phyloP scores from a whole-genome alignment of 2,113 vertebrate genomes.

The Clarias gariepinus region DNA sequence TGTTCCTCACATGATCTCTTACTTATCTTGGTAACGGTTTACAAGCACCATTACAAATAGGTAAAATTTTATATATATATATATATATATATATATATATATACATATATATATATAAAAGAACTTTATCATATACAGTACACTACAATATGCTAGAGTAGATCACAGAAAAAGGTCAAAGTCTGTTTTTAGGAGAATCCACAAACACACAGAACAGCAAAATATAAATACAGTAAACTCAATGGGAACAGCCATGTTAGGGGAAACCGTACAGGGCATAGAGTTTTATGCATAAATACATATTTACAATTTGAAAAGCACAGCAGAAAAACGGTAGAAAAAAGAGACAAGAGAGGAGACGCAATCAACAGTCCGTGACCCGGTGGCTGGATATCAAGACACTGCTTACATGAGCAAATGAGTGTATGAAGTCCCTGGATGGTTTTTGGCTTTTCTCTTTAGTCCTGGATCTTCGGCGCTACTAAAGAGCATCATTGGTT shows the following conservation, averaged over 20 bases:
- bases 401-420: conserved; percentile 65
- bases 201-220: conserved; percentile 34
- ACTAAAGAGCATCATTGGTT: conserved; percentile 66
- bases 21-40: background rate
- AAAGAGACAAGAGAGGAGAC: conserved; percentile 69
- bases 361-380: conserved; percentile 64
- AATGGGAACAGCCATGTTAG: conserved; percentile 7
- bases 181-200: conserved; percentile 29
- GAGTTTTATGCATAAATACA: conserved; percentile 69
- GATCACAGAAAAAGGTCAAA: conserved; percentile 54
- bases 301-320: conserved; percentile 70
- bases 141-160: conserved; percentile 41
- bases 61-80: too few relatives aligned
- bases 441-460: conserved; percentile 82
- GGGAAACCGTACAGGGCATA: conserved; percentile 56
- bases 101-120: conserved; percentile 16
- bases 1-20: background rate
- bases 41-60: conserved; percentile 52
- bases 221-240: conserved; percentile 35
- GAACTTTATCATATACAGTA: conserved; percentile 16
- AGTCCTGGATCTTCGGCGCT: conserved; percentile 64
- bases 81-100: too few relatives aligned
- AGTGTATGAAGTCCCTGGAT: conserved; percentile 87
- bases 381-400: conserved; percentile 62
- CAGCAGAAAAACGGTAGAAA: conserved; percentile 72